phyloP scores from a whole-genome alignment of 1,140 invertebrate genomes.

The Epicauta chinensis region DNA sequence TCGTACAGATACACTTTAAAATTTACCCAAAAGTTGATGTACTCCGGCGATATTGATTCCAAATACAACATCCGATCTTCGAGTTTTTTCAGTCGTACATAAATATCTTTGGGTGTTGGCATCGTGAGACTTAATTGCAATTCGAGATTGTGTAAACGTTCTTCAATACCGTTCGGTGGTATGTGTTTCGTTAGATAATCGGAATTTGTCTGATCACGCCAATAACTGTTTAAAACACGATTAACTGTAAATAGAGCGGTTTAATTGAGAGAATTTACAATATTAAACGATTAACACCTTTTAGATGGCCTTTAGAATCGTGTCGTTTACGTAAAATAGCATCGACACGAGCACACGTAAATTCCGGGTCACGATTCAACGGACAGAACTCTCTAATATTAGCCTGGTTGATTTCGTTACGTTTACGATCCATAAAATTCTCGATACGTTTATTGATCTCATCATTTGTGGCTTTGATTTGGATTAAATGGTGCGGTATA shows the following conservation, averaged over 20 bases:
- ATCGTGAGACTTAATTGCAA: slow-evolving; percentile 48
- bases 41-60: slow-evolving; percentile 66
- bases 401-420: slow-evolving; percentile 55
- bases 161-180: slow-evolving; percentile 46
- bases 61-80: slow-evolving; percentile 59
- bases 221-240: slow-evolving; percentile 51
- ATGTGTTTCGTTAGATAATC: slow-evolving; percentile 35
- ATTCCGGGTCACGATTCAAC: slow-evolving; percentile 37
- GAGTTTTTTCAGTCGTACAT: slow-evolving; percentile 55
- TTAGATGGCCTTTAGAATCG: slow-evolving; percentile 62
- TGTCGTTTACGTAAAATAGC: slow-evolving; percentile 56
- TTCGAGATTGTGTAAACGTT: slow-evolving; percentile 53
- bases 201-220: slow-evolving; percentile 38
- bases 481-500: slow-evolving; percentile 47
- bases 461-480: slow-evolving; percentile 52
- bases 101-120: slow-evolving; percentile 52
- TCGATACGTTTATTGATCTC: slow-evolving; percentile 55
- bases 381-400: slow-evolving; percentile 63
- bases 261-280: slow-evolving; percentile 26
- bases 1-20: neutral
- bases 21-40: slow-evolving; percentile 57
- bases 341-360: slow-evolving; percentile 60
- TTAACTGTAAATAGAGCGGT: slow-evolving; percentile 45
- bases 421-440: slow-evolving; percentile 57
- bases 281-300: slow-evolving; percentile 47